phyloP scores from a whole-genome alignment of 2,888 invertebrate species.

The Carpatolechia fugitivella region DNA sequence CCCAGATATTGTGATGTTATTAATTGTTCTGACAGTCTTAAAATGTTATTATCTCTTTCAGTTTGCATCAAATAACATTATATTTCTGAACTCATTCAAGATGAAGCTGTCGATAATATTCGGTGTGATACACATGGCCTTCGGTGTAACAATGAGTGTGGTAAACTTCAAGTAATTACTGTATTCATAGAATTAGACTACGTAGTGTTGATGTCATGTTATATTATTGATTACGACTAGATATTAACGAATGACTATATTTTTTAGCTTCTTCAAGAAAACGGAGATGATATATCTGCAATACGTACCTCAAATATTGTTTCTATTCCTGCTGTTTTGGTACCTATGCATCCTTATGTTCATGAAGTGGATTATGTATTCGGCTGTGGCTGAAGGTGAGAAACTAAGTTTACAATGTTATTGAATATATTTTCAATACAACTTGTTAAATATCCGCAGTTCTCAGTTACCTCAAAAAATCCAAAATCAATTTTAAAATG shows the following conservation, averaged over 20 bases:
- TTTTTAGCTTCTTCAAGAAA: slow-evolving; percentile 70
- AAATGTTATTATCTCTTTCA: slow-evolving; percentile 41
- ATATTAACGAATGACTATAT: slow-evolving; percentile 7
- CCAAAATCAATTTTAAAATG: too few relatives aligned
- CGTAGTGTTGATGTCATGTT: slow-evolving; percentile 28
- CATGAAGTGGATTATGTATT: slow-evolving; percentile 84
- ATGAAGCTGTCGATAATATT: slow-evolving; percentile 87
- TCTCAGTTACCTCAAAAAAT: too few relatives aligned
- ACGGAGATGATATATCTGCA: slow-evolving; percentile 77
- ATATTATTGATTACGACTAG: background rate
- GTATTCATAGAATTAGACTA: slow-evolving; percentile 70
- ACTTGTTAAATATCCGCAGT: too few relatives aligned
- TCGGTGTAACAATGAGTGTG: slow-evolving; percentile 83
- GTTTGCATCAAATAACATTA: slow-evolving; percentile 82
- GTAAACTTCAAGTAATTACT: slow-evolving; percentile 80
- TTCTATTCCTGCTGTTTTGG: slow-evolving; percentile 83
- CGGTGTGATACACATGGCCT: slow-evolving; percentile 86
- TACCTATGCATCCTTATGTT: slow-evolving; percentile 83
- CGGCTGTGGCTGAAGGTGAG: slow-evolving; percentile 57
- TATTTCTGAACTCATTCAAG: slow-evolving; percentile 86
- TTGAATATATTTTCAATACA: too few relatives aligned
- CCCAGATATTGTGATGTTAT: background rate
- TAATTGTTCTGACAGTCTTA: background rate
- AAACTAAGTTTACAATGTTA: background rate
- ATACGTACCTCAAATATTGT: slow-evolving; percentile 85